Base-by-base conservation (phyloP, 2,888 invertebrate species). In the Onchidella celtica region DNA sequence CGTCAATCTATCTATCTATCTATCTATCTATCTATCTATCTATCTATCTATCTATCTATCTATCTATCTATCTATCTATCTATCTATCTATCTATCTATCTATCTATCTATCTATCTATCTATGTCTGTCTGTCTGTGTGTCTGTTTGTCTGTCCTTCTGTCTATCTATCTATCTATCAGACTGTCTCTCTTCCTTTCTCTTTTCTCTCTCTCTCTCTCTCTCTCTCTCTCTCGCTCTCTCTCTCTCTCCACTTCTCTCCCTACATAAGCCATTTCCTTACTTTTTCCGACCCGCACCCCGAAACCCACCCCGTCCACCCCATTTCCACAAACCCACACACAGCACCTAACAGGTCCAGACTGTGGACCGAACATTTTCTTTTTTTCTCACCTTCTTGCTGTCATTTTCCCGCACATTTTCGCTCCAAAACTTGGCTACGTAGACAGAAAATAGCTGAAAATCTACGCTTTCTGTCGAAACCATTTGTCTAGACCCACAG, bases 51-150 rank as follows among this genome's bases (percentile, higher is more conserved):
- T 47, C 47, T 47, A 17, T 47, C 47, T 47, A 17, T 47, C 47
- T 47, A 17, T 47, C 47, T 47, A 17, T 47, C 47, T 47, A 17
- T 6, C 47, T 47, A 17, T 47, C 47, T 61, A n/a, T 61, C 61
- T 61, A n/a, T 61, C 61, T 61, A n/a, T 61, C 61, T 61, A n/a
- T 61, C 61, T n/a, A 27, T 61, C 6, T n/a, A 27, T 61, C 61
- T 6, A 21, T 14, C n/a, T n/a, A 14, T n/a, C 27, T n/a, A 21
- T 61, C n/a, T n/a, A 14, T 61, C n/a, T 61, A 6, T 61, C 11
- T 61, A 6, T 61, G 24, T 61, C 61, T 61, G 6, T 61, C 61
- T 17, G 17, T 47, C 47, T 17, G n/a, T n/a, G n/a, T 47, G 17
- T 6, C 47, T 47, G 47, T 47, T 17, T 47, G 47, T 47, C 47